Evolutionary conservation across 2,888 invertebrate species (phyloP).

Genomic region (Enchytraeus crypticus): DNA sequence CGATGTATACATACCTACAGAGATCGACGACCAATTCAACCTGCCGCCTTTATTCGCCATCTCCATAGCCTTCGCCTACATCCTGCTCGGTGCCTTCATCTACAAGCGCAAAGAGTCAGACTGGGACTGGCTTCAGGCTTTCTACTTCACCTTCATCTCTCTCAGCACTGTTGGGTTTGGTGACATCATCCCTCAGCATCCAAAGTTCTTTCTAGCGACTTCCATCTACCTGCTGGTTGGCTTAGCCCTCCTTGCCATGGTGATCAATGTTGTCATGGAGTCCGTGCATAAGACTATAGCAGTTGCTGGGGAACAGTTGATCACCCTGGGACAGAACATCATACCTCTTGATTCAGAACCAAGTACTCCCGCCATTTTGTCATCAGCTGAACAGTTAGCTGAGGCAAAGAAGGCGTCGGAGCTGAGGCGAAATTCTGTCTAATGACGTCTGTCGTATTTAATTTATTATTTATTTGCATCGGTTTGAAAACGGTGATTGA

Average conservation of each 20-base stretch:
- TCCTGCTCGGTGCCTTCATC: conserved; percentile 72
- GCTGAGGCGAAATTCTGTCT: too few species aligned
- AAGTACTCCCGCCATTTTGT: too few species aligned
- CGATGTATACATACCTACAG: conserved; percentile 3
- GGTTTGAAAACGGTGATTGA: too few species aligned
- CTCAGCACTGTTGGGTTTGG: conserved; percentile 97
- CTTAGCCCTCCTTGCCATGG: conserved; percentile 88
- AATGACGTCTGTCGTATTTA: too few species aligned
- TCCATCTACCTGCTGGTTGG: conserved; percentile 89
- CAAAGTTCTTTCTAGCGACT: conserved; percentile 78
- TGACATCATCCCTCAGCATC: conserved; percentile 77
- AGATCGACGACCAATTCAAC: conserved; percentile 69
- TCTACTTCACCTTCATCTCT: conserved; percentile 93
- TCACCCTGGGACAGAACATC: conserved; percentile 1
- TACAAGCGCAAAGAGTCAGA: conserved; percentile 56
- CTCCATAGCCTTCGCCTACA: conserved; percentile 71
- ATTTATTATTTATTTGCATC: too few species aligned
- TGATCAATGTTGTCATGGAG: conserved; percentile 64
- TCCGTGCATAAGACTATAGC: conserved; percentile 27
- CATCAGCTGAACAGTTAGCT: too few species aligned
- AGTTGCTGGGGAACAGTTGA: conserved; percentile 32
- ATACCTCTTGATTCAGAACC: too few species aligned
- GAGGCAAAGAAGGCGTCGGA: too few species aligned
- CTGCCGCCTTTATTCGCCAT: conserved; percentile 83
- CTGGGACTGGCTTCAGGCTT: conserved; percentile 86